These are phyloP conservation scores for Aplochiton taeniatus DNA, from an alignment of 2,797 vertebrate genomes.

Conservation along the genomic window DNA sequence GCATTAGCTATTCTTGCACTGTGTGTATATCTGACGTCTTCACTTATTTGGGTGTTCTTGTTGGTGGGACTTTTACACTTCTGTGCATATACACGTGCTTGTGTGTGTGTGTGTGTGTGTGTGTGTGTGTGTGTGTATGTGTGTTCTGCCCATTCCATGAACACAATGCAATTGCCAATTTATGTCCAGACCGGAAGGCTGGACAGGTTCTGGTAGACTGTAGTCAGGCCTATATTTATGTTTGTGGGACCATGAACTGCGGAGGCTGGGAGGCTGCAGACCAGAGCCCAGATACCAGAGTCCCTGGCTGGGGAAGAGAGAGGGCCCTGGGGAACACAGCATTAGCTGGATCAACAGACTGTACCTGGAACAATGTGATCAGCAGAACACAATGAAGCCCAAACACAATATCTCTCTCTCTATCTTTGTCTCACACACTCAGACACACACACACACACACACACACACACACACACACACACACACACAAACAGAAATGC, in stretches of 20 bases:
- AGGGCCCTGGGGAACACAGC: conserved; percentile 38
- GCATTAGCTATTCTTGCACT: neutral
- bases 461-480: conserved; percentile 2
- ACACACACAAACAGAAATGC: conserved; percentile 17
- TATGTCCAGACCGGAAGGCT: conserved; percentile 31
- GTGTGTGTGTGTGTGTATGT: conserved; percentile 6
- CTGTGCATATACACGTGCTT: no score
- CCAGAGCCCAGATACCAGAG: conserved; percentile 11
- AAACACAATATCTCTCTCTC: neutral
- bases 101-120: neutral
- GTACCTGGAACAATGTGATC: conserved; percentile 69
- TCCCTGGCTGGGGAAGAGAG: conserved; percentile 45
- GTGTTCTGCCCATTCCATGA: conserved; percentile 6
- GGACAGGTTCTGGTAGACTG: conserved; percentile 31
- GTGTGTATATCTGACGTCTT: neutral
- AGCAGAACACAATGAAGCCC: conserved; percentile 37
- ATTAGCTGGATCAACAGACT: conserved; percentile 22
- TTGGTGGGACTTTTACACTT: no score
- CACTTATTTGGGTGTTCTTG: neutral
- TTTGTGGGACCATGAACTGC: conserved; percentile 9
- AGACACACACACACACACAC: neutral
- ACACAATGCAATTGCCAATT: conserved; percentile 26
- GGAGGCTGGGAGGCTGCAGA: neutral
- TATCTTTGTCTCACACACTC: neutral
- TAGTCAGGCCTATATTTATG: conserved; percentile 54